Evolutionary conservation across 30 jellyfish, hydroid and myxozoan species (phyloP).

Genomic region (Aurelia sp.): DNA sequence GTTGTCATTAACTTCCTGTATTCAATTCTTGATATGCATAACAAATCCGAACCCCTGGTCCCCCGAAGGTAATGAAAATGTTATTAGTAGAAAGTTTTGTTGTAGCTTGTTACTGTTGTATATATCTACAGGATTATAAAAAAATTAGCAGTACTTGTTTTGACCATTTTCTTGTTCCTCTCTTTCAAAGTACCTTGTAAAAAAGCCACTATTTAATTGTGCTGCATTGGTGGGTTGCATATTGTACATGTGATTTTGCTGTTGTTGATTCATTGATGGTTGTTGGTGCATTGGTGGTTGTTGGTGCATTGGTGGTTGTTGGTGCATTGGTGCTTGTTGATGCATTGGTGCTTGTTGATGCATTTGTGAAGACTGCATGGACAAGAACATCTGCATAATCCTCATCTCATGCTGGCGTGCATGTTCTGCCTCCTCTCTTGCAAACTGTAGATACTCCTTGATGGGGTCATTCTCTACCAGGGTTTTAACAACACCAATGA

Average conservation of each 20-base stretch:
- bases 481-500: conserved; percentile 4
- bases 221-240: background rate
- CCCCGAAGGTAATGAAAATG: too few relatives aligned
- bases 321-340: background rate
- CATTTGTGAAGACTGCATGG: background rate
- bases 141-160: background rate
- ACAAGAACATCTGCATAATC: conserved; percentile 43
- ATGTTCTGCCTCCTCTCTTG: conserved; percentile 50
- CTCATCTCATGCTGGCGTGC: conserved; percentile 42
- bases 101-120: too few relatives aligned
- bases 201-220: background rate
- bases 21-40: too few relatives aligned
- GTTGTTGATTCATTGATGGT: too few relatives aligned
- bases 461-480: conserved; percentile 29
- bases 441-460: conserved; percentile 23
- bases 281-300: too few relatives aligned
- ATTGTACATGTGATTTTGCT: too few relatives aligned
- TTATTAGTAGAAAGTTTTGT: too few relatives aligned
- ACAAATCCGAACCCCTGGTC: too few relatives aligned
- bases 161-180: conserved; percentile 17
- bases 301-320: too few relatives aligned
- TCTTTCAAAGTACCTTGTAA: background rate
- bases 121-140: too few relatives aligned
- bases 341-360: background rate
- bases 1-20: too few relatives aligned